These are phyloP conservation scores for Orthosia gothica DNA, from an alignment of 2,888 invertebrate genomes.

Conservation along the genomic window DNA sequence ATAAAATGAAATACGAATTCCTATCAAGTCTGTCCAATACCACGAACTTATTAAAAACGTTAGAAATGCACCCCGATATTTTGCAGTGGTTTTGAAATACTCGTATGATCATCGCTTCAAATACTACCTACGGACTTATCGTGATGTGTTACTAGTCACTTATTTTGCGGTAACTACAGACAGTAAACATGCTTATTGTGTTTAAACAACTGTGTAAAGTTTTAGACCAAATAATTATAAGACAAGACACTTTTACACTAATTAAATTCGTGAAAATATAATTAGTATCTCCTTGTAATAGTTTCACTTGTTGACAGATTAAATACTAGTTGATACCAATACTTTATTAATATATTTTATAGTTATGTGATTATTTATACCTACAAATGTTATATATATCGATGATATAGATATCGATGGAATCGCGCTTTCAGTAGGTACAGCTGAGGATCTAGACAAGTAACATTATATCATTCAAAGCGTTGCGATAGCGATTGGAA, in stretches of 20 bases:
- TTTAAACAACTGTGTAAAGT: conserved; percentile 2
- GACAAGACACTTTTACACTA: not conserved
- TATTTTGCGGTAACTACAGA: not conserved
- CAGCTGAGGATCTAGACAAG: too few species aligned
- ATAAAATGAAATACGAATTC: too few species aligned
- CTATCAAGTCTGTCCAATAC: too few species aligned
- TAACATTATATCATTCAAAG: too few species aligned
- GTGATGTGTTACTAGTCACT: not conserved
- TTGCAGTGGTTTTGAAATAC: too few species aligned
- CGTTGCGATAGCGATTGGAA: too few species aligned
- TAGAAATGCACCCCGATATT: too few species aligned
- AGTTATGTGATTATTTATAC: not conserved
- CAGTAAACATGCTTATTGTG: not conserved
- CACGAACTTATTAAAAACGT: too few species aligned
- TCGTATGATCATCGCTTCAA: not conserved
- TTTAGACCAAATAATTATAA: not conserved
- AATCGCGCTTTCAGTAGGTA: too few species aligned
- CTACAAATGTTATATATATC: not conserved
- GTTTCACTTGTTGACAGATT: not conserved
- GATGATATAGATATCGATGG: not conserved
- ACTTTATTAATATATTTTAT: not conserved
- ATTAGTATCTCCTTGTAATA: not conserved
- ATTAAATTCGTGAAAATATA: not conserved
- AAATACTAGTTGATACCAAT: not conserved
- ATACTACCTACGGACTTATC: not conserved